These are phyloP conservation scores for Penaeus vannamei DNA, from an alignment of 1,140 invertebrate species.

Conservation along the genomic window DNA sequence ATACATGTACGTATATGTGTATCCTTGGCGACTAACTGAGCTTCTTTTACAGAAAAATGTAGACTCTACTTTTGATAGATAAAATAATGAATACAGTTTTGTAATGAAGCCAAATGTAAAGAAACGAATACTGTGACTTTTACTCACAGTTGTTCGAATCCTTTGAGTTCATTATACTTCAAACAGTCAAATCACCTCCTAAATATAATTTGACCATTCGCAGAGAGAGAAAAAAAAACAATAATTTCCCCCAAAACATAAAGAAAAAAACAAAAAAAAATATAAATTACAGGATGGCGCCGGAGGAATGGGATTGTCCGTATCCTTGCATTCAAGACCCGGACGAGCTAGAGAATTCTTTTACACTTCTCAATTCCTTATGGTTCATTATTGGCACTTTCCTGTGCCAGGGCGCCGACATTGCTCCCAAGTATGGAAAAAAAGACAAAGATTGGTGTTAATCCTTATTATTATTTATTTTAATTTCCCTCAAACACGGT, in stretches of 20 bases:
- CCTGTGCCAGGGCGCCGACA: constrained; percentile 93
- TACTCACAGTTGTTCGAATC: too few species aligned
- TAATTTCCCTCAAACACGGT: too few species aligned
- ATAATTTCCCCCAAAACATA: background rate
- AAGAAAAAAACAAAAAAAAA: background rate
- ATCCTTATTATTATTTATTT: too few species aligned
- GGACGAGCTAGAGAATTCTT: constrained; percentile 89
- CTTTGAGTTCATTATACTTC: too few species aligned
- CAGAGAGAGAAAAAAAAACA: background rate
- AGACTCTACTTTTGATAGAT: too few species aligned
- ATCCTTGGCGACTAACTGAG: background rate
- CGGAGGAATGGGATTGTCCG: constrained; percentile 75
- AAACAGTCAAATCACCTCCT: too few species aligned
- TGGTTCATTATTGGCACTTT: constrained; percentile 96
- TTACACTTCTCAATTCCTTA: constrained; percentile 92
- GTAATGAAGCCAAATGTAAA: too few species aligned
- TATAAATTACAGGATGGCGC: constrained; percentile 67
- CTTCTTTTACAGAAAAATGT: too few species aligned
- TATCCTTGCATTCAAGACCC: constrained; percentile 86
- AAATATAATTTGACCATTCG: background rate
- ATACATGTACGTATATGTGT: background rate
- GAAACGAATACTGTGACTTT: too few species aligned
- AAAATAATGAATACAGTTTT: too few species aligned
- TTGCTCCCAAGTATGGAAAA: constrained; percentile 81
- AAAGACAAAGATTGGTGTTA: too few species aligned